Percentiles rank a stretch among this genome's conserved stretches.
Evolutionary conservation across 2,113 vertebrate genomes (phyloP).

Genomic region (Pomatostomus ruficeps): DNA sequence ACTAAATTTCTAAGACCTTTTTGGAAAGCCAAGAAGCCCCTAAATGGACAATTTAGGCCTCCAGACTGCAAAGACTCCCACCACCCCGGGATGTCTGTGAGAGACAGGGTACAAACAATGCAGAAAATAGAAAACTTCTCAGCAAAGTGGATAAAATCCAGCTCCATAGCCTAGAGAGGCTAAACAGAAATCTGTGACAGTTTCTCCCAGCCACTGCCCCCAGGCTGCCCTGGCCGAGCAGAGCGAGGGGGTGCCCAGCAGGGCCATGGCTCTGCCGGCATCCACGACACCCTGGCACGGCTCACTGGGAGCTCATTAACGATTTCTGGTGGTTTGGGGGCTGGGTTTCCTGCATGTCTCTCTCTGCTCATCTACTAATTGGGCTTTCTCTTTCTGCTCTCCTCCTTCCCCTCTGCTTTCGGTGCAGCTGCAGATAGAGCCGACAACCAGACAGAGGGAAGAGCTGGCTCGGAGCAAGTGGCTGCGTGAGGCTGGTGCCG

Average conservation of each 20-base stretch:
- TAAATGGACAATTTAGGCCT: slow-evolving; percentile 4
- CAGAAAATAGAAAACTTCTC: slow-evolving; percentile 1
- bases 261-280: accelerated
- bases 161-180: neutral
- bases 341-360: slow-evolving; percentile 67
- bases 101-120: neutral
- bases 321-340: slow-evolving; percentile 6
- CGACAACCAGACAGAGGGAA: slow-evolving; percentile 68
- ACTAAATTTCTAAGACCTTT: neutral
- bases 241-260: neutral
- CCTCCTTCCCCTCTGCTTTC: slow-evolving; percentile 60
- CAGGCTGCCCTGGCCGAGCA: neutral
- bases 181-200: neutral
- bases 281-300: accelerated
- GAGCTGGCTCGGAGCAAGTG: slow-evolving; percentile 62
- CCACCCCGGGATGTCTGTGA: neutral
- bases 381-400: slow-evolving; percentile 60
- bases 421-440: slow-evolving; percentile 67
- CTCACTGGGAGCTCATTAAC: neutral
- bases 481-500: slow-evolving; percentile 33
- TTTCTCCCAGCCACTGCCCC: neutral
- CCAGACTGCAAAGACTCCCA: neutral
- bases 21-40: slow-evolving; percentile 1
- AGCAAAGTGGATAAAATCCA: slow-evolving; percentile 1
- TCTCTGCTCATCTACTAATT: slow-evolving; percentile 73